These are phyloP conservation scores for Dyspetes luteomarginatus DNA, from an alignment of 2,888 invertebrate species.

Conservation along the genomic window DNA sequence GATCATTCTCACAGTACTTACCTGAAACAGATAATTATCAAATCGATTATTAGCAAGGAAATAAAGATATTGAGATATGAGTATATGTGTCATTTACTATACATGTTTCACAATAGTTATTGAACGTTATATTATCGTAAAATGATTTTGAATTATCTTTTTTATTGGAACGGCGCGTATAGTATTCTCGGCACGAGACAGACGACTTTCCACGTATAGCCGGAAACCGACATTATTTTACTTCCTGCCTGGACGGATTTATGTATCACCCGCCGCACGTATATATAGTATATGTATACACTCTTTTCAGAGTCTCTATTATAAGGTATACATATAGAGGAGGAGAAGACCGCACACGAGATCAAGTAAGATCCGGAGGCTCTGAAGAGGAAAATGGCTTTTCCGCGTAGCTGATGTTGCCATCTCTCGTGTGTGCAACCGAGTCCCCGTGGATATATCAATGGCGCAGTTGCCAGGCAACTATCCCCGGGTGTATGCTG, in stretches of 20 bases:
- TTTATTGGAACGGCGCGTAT: not conserved
- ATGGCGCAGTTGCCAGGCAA: slow-evolving; percentile 48
- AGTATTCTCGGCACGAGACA: not conserved
- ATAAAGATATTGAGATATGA: not conserved
- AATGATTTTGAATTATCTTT: not conserved
- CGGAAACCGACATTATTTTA: slow-evolving; percentile 59
- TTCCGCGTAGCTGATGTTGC: slow-evolving; percentile 65
- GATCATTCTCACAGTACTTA: not conserved
- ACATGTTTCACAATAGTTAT: not conserved
- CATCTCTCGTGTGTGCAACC: slow-evolving; percentile 44
- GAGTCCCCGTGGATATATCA: slow-evolving; percentile 55
- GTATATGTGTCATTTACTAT: not conserved
- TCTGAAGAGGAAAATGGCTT: slow-evolving; percentile 67
- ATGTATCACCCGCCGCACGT: slow-evolving; percentile 38
- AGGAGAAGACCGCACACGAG: slow-evolving; percentile 58
- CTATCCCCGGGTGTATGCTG: slow-evolving; percentile 46
- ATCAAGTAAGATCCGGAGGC: slow-evolving; percentile 62
- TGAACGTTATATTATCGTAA: not conserved
- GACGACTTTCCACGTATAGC: slow-evolving; percentile 45
- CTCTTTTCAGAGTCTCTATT: slow-evolving; percentile 43
- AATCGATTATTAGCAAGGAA: not conserved
- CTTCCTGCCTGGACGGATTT: slow-evolving; percentile 52
- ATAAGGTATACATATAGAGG: slow-evolving; percentile 32
- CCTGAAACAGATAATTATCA: not conserved
- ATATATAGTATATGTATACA: slow-evolving; percentile 11